Evolutionary conservation across 2,888 invertebrate genomes (phyloP).

Genomic region (Tanytarsus gracilentus): DNA sequence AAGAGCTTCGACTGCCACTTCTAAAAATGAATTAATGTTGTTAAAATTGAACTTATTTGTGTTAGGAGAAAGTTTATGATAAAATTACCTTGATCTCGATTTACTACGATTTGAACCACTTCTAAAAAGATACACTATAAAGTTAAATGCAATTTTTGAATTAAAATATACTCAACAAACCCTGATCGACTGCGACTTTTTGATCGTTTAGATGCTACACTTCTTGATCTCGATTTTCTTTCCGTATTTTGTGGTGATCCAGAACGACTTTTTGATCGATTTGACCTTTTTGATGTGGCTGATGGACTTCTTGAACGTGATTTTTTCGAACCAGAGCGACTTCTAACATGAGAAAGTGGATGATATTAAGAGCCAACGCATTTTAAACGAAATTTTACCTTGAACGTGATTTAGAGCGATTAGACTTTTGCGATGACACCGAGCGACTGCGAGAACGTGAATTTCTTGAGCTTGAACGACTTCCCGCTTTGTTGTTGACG

Average conservation of each 20-base stretch:
- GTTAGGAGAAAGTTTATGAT: too few species aligned
- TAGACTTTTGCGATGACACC: background rate
- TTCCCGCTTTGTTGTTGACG: too few species aligned
- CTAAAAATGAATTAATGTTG: too few species aligned
- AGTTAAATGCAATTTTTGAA: too few species aligned
- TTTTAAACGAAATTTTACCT: conserved; percentile 2
- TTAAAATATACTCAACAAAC: too few species aligned
- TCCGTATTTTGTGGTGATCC: background rate
- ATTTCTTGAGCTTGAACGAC: background rate
- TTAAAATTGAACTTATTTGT: too few species aligned
- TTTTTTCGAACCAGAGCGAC: background rate
- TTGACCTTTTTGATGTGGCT: background rate
- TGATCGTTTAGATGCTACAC: conserved; percentile 27
- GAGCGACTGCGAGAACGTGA: background rate
- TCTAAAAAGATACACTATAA: too few species aligned
- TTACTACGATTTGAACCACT: too few species aligned
- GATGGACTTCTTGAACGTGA: background rate
- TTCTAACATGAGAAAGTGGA: too few species aligned
- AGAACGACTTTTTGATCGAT: background rate
- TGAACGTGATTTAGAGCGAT: conserved; percentile 5
- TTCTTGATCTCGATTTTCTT: conserved; percentile 20
- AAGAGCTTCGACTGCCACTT: too few species aligned
- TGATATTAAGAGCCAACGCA: background rate
- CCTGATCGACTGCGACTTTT: conserved; percentile 31
- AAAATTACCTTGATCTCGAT: too few species aligned